Percentiles rank a stretch among this genome's conserved stretches.
Conservation (phyloP, 1,140 invertebrate genomes). For the Whitmania pigra region DNA sequence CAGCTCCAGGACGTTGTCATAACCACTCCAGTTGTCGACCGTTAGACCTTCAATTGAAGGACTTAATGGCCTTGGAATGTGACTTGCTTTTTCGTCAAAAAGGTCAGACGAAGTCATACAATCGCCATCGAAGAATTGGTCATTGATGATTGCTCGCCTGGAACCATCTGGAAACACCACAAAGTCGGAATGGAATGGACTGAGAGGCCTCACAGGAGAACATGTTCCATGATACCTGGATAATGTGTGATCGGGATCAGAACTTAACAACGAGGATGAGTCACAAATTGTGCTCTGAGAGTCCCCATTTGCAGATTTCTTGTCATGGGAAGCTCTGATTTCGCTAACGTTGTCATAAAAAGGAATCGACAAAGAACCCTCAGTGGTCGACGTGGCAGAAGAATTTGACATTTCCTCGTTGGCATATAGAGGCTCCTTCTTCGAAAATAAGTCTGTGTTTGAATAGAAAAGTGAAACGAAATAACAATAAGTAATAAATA, state of each 20-base stretch:
- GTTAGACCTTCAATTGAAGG: neutral
- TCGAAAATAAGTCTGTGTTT: neutral
- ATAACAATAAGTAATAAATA: no score
- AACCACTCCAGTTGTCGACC: constrained; percentile 5
- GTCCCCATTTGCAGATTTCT: neutral
- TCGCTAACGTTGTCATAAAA: constrained; percentile 4
- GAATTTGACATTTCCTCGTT: neutral
- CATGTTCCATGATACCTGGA: no score
- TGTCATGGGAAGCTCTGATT: neutral
- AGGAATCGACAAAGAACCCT: neutral
- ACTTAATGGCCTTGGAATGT: neutral
- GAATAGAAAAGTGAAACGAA: constrained; percentile 5
- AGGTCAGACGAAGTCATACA: neutral
- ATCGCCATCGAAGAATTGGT: neutral
- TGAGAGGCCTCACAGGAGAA: no score
- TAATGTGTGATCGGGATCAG: no score
- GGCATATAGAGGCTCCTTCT: constrained; percentile 3
- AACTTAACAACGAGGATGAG: neutral
- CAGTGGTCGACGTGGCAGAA: neutral
- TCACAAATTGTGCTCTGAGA: neutral
- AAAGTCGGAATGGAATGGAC: no score
- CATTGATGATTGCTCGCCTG: neutral
- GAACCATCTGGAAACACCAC: no score
- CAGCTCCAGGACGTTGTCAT: constrained; percentile 5
- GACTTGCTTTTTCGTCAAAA: neutral